Percentiles rank a stretch among this genome's conserved stretches.
Conservation (phyloP, 64 coral and sea anemone genomes). For the Montipora sp. region DNA sequence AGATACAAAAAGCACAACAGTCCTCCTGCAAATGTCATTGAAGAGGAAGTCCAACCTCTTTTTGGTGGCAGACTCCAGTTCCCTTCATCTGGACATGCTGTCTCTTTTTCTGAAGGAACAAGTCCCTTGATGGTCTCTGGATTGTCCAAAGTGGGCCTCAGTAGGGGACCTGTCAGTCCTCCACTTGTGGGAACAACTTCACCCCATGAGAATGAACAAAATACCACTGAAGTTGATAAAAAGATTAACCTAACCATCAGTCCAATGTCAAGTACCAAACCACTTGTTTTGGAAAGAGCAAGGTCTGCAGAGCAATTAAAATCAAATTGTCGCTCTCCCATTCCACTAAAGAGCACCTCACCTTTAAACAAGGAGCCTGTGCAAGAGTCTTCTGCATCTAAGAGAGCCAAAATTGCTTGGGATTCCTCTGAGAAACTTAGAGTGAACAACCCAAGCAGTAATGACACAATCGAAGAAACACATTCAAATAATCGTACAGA, state of each 20-base stretch:
- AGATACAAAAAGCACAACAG: slow-evolving; percentile 2
- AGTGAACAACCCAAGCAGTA: neutral
- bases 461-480: slow-evolving; percentile 5
- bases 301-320: slow-evolving; percentile 66
- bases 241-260: slow-evolving; percentile 49
- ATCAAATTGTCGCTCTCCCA: slow-evolving; percentile 26
- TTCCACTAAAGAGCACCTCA: slow-evolving; percentile 28
- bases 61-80: neutral
- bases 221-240: slow-evolving; percentile 27
- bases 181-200: slow-evolving; percentile 16
- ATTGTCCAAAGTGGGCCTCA: neutral
- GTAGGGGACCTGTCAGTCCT: slow-evolving; percentile 34
- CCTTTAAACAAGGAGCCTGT: slow-evolving; percentile 17
- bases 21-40: slow-evolving; percentile 39
- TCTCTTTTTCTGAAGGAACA: neutral
- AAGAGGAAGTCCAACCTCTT: slow-evolving; percentile 62
- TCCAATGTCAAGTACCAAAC: slow-evolving; percentile 44
- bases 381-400: slow-evolving; percentile 60
- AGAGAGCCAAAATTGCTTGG: slow-evolving; percentile 81
- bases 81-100: neutral
- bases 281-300: slow-evolving; percentile 50
- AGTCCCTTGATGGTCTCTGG: slow-evolving; percentile 14
- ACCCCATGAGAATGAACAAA: slow-evolving; percentile 30
- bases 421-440: neutral
- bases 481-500: slow-evolving; percentile 60